phyloP scores from a whole-genome alignment of 2,113 vertebrate genomes.

The Sinocyclocheilus rhinocerous region DNA sequence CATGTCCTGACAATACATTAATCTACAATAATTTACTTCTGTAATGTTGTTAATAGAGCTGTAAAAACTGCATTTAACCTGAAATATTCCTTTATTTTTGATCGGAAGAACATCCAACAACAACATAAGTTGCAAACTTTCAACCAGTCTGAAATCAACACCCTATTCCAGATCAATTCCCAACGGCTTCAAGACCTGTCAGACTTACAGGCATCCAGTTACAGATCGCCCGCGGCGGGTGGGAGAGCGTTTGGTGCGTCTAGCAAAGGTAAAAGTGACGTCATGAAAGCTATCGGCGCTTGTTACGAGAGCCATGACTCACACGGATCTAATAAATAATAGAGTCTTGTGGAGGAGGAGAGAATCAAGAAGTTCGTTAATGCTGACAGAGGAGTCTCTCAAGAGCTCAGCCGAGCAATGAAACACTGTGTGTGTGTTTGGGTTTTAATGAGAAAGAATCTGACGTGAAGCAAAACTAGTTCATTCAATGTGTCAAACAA shows the following conservation, averaged over 20 bases:
- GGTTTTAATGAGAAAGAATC: background rate
- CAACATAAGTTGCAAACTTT: background rate
- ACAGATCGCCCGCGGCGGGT: background rate
- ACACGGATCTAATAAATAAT: slow-evolving; percentile 17
- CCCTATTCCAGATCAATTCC: background rate
- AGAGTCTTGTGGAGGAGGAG: slow-evolving; percentile 1
- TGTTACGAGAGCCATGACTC: slow-evolving; percentile 9
- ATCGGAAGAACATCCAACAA: background rate
- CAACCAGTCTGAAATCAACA: slow-evolving; percentile 11
- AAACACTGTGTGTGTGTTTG: background rate
- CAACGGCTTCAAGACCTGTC: background rate
- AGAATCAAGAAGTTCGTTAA: slow-evolving; percentile 14
- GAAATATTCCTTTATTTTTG: background rate
- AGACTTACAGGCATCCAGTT: background rate
- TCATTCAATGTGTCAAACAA: background rate
- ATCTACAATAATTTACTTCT: background rate
- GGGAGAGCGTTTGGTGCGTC: background rate
- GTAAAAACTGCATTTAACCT: background rate
- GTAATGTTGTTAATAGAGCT: background rate
- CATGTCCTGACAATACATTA: background rate
- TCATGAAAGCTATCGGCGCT: background rate
- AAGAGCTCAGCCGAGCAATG: background rate
- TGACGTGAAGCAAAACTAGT: background rate
- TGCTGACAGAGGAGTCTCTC: slow-evolving; percentile 6
- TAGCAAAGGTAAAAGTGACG: background rate